phyloP scores from a whole-genome alignment of 2,797 vertebrate genomes.

The Eutrigla gurnardus region DNA sequence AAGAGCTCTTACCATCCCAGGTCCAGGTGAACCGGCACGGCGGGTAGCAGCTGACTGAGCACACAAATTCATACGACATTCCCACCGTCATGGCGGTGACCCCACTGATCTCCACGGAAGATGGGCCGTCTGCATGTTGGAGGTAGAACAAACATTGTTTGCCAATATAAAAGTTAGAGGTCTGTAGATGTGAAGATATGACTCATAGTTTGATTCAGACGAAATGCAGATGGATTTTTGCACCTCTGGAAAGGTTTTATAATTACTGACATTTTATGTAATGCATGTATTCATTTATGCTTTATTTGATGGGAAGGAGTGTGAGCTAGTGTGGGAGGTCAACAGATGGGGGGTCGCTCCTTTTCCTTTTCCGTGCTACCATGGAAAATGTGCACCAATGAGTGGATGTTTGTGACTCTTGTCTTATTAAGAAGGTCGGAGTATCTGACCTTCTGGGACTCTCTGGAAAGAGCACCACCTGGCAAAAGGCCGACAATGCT shows the following conservation, averaged over 20 bases:
- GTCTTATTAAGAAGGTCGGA: too few relatives aligned
- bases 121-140: conserved; percentile 30
- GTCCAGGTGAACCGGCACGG: conserved; percentile 48
- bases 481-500: too few relatives aligned
- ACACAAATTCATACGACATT: conserved; percentile 35
- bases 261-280: too few relatives aligned
- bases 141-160: neutral
- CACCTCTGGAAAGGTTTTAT: neutral
- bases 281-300: too few relatives aligned
- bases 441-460: too few relatives aligned
- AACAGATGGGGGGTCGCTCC: neutral
- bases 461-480: too few relatives aligned
- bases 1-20: neutral
- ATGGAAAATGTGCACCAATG: too few relatives aligned
- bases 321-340: neutral
- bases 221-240: neutral
- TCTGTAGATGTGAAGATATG: too few relatives aligned
- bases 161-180: too few relatives aligned
- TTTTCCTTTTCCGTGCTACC: too few relatives aligned
- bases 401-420: too few relatives aligned
- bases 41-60: conserved; percentile 35
- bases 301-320: neutral
- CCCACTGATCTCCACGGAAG: conserved; percentile 32
- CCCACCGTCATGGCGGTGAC: conserved; percentile 19
- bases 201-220: too few relatives aligned